A percentile compares a stretch with the other conserved stretches of the same genome.
phyloP scores from a whole-genome alignment of 1,140 invertebrate genomes.

The Lethrus apterus region DNA sequence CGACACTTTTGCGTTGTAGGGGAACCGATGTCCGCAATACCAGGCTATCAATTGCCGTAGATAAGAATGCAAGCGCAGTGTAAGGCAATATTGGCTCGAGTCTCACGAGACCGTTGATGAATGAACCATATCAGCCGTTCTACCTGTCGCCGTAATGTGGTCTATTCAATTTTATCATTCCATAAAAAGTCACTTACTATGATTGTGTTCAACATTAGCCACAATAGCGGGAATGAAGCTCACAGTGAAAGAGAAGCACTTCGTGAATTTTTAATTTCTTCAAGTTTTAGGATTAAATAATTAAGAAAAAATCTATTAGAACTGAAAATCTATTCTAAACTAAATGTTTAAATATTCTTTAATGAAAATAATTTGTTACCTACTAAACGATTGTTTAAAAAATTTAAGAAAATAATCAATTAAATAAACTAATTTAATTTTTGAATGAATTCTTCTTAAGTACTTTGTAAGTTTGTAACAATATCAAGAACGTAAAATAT shows the following conservation, averaged over 20 bases:
- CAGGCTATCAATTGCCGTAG: constrained; percentile 8
- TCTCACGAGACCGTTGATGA: constrained; percentile 8
- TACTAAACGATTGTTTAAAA: too few relatives aligned
- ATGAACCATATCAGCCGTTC: constrained; percentile 6
- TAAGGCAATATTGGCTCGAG: constrained; percentile 8
- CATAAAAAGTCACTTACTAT: constrained; percentile 13
- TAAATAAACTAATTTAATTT: too few relatives aligned
- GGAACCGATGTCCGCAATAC: constrained; percentile 7
- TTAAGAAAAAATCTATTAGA: too few relatives aligned
- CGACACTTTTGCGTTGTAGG: constrained; percentile 3
- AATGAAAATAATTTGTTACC: too few relatives aligned
- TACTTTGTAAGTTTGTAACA: too few relatives aligned
- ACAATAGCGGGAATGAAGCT: constrained; percentile 1
- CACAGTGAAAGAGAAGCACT: background rate
- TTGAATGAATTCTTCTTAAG: too few relatives aligned
- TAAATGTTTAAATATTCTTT: too few relatives aligned
- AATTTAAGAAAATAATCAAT: too few relatives aligned
- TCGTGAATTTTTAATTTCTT: constrained; percentile 10
- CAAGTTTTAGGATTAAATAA: constrained; percentile 3
- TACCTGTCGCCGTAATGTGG: constrained; percentile 9
- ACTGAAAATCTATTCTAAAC: too few relatives aligned
- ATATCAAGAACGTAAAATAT: too few relatives aligned
- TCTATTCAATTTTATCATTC: constrained; percentile 10
- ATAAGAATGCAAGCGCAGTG: constrained; percentile 10
- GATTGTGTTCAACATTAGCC: constrained; percentile 9